phyloP scores from a whole-genome alignment of 2,113 vertebrate genomes.

The Otis tarda region DNA sequence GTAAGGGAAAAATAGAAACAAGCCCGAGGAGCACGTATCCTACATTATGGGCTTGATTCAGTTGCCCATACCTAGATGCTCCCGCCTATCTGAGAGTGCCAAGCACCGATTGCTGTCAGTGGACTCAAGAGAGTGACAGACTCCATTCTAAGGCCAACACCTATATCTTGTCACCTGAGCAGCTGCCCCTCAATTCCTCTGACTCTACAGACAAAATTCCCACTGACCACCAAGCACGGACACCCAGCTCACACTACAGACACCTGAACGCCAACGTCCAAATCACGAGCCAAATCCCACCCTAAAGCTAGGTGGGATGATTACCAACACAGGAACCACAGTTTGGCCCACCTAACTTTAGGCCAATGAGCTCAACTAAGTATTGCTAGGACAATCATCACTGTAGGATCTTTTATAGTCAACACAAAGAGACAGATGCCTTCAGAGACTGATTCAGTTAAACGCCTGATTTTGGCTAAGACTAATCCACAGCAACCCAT shows the following conservation, averaged over 20 bases:
- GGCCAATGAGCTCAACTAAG: neutral
- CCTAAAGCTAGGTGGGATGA: neutral
- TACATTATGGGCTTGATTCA: neutral
- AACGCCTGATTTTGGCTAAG: neutral
- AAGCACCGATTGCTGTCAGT: neutral
- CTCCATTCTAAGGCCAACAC: neutral
- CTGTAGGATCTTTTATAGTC: neutral
- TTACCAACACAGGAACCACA: neutral
- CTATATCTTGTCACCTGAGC: neutral
- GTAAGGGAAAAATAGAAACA: neutral
- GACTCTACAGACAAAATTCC: neutral
- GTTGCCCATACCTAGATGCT: neutral
- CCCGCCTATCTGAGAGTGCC: neutral
- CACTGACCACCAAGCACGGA: rapidly evolving
- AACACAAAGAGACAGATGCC: neutral
- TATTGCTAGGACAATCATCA: neutral
- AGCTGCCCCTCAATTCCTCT: neutral
- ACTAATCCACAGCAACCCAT: neutral
- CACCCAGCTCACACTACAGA: neutral
- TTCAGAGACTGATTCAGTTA: neutral
- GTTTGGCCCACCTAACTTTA: rapidly evolving
- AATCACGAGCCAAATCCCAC: neutral
- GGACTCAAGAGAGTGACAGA: rapidly evolving
- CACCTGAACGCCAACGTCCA: neutral
- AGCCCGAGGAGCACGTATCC: too few relatives aligned